Conservation (phyloP, 2,888 invertebrate genomes). For the Drosophila melanosoma region DNA sequence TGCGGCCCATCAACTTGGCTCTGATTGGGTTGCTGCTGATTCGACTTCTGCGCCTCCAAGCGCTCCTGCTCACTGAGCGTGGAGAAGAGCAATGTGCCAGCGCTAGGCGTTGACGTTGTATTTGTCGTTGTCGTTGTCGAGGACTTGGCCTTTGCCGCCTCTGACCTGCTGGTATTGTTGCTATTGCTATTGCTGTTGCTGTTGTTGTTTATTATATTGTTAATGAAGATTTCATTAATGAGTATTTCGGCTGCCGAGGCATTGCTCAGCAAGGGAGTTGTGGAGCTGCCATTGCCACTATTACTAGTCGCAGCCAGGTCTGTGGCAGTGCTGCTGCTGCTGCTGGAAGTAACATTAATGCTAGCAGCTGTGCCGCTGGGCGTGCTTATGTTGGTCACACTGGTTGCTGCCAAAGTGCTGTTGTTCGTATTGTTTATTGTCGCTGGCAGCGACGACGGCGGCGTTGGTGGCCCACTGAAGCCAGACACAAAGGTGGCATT, state of each 20-base stretch:
- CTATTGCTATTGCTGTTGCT: constrained; percentile 43
- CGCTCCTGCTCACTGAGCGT: constrained; percentile 83
- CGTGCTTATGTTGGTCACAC: constrained; percentile 67
- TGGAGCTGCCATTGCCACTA: constrained; percentile 41
- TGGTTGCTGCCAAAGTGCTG: constrained; percentile 45
- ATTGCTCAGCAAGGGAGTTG: constrained; percentile 70
- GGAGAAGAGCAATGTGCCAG: constrained; percentile 81
- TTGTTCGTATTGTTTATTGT: constrained; percentile 59
- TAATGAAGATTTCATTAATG: constrained; percentile 84
- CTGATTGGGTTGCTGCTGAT: constrained; percentile 51
- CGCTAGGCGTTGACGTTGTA: constrained; percentile 67
- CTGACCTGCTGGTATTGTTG: constrained; percentile 39
- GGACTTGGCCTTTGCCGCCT: constrained; percentile 48
- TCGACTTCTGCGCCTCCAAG: constrained; percentile 68
- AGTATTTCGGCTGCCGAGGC: constrained; percentile 84
- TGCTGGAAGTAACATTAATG: constrained; percentile 56
- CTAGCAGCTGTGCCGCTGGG: constrained; percentile 52
- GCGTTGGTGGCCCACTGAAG: constrained; percentile 65
- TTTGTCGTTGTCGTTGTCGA: constrained; percentile 43
- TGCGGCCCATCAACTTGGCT: constrained; percentile 71
- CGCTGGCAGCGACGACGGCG: constrained; percentile 61
- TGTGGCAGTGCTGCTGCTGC: constrained; percentile 27
- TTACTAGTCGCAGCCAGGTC: constrained; percentile 43
- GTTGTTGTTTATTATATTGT: constrained; percentile 83
- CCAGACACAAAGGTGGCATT: constrained; percentile 82